Conservation (phyloP, 1,140 invertebrate genomes). For the Bombus waltoni region DNA sequence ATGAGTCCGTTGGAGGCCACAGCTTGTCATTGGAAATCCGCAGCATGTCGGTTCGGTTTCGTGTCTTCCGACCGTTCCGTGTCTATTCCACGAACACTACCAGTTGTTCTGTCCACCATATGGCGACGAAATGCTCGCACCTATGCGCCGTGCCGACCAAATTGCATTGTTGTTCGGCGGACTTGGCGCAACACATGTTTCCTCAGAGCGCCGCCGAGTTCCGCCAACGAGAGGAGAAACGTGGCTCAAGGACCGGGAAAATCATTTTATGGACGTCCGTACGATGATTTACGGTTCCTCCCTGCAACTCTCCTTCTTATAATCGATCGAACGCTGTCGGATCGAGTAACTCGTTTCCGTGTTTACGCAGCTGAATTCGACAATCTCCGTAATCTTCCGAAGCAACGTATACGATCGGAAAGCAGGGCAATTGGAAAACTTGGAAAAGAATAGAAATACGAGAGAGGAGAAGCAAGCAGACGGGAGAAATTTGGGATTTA, state of each 20-base stretch:
- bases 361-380: neutral
- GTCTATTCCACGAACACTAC: conserved; percentile 5
- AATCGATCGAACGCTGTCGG: neutral
- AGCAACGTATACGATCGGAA: too few species aligned
- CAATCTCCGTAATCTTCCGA: neutral
- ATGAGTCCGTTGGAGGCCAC: neutral
- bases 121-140: conserved; percentile 57
- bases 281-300: conserved; percentile 43
- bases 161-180: conserved; percentile 68
- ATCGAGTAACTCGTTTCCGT: neutral
- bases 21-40: neutral
- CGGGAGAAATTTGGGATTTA: too few species aligned
- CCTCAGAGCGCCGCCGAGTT: conserved; percentile 17
- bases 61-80: neutral
- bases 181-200: conserved; percentile 67
- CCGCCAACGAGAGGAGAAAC: conserved; percentile 13
- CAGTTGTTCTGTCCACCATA: conserved; percentile 70
- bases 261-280: conserved; percentile 14
- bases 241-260: conserved; percentile 1
- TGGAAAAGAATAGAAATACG: neutral
- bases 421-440: neutral
- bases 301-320: neutral
- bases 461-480: neutral
- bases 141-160: conserved; percentile 64
- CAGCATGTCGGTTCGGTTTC: neutral